phyloP scores from a whole-genome alignment of 2,888 invertebrate species.

The Diogma glabrata region DNA sequence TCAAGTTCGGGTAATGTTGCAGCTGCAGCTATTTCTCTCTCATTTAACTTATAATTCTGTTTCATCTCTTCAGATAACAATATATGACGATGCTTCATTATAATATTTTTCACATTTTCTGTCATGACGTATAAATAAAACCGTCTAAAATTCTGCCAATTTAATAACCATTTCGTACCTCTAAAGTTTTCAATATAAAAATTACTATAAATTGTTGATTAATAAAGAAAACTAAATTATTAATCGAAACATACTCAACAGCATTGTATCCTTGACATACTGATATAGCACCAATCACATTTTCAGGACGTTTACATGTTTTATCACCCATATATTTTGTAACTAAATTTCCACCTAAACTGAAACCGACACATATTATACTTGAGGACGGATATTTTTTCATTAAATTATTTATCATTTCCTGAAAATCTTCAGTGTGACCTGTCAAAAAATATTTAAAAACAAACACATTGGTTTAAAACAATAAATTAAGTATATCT shows the following conservation, averaged over 20 bases:
- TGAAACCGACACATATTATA: conserved; percentile 80
- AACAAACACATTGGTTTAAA: background rate
- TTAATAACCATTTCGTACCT: conserved; percentile 65
- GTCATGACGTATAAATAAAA: conserved; percentile 89
- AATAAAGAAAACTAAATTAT: conserved; percentile 11
- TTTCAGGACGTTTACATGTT: conserved; percentile 47
- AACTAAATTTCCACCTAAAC: conserved; percentile 85
- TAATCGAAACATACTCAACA: conserved; percentile 56
- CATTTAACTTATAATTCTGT: conserved; percentile 54
- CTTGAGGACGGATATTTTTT: conserved; percentile 64
- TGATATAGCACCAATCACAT: conserved; percentile 79
- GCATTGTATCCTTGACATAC: conserved; percentile 93
- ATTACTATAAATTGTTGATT: background rate
- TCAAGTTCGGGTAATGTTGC: conserved; percentile 82
- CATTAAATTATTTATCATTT: conserved; percentile 65
- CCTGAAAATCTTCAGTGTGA: conserved; percentile 76
- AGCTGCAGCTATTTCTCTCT: conserved; percentile 71
- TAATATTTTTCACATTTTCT: conserved; percentile 78
- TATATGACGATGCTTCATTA: conserved; percentile 68
- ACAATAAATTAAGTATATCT: background rate
- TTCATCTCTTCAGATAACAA: conserved; percentile 64
- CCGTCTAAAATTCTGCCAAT: conserved; percentile 83
- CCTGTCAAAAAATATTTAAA: conserved; percentile 53
- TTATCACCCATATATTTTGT: conserved; percentile 85
- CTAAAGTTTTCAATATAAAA: conserved; percentile 39